These are phyloP conservation scores for Drosophila sulfurigaster DNA, from an alignment of 1,140 invertebrate species.

Conservation along the genomic window DNA sequence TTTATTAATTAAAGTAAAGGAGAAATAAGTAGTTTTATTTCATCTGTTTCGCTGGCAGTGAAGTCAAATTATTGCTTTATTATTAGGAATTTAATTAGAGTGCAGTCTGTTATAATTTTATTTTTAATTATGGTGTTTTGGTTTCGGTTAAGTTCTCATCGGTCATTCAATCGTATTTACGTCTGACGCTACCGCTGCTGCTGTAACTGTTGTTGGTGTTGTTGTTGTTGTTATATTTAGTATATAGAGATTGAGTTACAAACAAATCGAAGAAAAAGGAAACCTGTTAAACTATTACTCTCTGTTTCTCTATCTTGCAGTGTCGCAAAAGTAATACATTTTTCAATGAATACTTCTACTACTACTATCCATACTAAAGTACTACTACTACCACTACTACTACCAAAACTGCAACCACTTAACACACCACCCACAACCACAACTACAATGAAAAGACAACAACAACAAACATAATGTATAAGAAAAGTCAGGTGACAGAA, in stretches of 20 bases:
- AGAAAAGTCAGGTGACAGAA: constrained; percentile 30
- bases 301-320: constrained; percentile 82
- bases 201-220: constrained; percentile 1
- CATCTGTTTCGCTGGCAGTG: too few relatives aligned
- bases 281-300: constrained; percentile 65
- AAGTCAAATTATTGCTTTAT: too few relatives aligned
- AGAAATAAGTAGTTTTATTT: too few relatives aligned
- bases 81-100: neutral
- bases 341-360: constrained; percentile 51
- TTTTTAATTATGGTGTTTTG: neutral
- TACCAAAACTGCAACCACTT: constrained; percentile 46
- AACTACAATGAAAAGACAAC: constrained; percentile 30
- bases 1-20: too few relatives aligned
- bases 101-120: neutral
- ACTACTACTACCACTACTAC: constrained; percentile 44
- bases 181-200: constrained; percentile 7
- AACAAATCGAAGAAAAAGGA: constrained; percentile 2
- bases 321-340: constrained; percentile 81
- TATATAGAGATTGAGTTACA: constrained; percentile 7
- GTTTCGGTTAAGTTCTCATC: neutral
- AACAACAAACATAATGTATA: constrained; percentile 23
- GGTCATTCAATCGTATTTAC: neutral
- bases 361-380: constrained; percentile 53
- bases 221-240: constrained; percentile 28
- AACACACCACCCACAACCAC: constrained; percentile 38